Conservation (phyloP, 1,140 invertebrate species). For the Heliothis subflexa region DNA sequence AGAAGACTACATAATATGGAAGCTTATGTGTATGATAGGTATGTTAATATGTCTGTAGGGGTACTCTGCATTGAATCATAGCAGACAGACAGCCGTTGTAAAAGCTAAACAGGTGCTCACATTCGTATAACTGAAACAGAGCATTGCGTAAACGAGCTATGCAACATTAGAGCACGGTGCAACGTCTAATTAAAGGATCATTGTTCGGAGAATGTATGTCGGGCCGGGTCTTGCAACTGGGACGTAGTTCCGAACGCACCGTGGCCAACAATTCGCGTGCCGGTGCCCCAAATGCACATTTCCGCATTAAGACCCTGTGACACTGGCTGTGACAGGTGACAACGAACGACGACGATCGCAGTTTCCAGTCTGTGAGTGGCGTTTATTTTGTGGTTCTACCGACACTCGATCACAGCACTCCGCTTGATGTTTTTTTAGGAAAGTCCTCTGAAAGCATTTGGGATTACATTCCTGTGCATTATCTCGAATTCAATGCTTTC, state of each 20-base stretch:
- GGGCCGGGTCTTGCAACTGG: constrained; percentile 56
- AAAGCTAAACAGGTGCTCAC: constrained; percentile 54
- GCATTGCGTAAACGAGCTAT: constrained; percentile 60
- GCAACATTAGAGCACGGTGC: constrained; percentile 56
- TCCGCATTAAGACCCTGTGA: constrained; percentile 68
- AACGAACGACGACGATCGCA: constrained; percentile 21
- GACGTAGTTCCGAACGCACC: constrained; percentile 64
- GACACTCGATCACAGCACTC: neutral
- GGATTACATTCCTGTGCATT: constrained; percentile 61
- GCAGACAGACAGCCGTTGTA: neutral
- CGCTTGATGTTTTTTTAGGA: neutral
- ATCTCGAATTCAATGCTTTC: constrained; percentile 57
- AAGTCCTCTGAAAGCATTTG: constrained; percentile 13
- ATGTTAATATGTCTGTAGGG: neutral
- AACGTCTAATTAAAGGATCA: constrained; percentile 69
- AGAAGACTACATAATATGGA: too few relatives aligned
- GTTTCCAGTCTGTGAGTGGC: neutral
- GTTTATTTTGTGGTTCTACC: neutral
- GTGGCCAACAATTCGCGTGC: constrained; percentile 64
- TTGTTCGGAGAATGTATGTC: constrained; percentile 64
- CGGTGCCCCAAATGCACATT: constrained; percentile 71
- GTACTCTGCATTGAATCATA: neutral
- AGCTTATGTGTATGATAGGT: too few relatives aligned
- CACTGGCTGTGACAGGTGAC: constrained; percentile 47
- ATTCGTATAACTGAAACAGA: constrained; percentile 50